Evolutionary conservation across 2,888 invertebrate species (phyloP), one percentile per base, ranked within the genome.

Genomic region (Brenthis hecate): DNA sequence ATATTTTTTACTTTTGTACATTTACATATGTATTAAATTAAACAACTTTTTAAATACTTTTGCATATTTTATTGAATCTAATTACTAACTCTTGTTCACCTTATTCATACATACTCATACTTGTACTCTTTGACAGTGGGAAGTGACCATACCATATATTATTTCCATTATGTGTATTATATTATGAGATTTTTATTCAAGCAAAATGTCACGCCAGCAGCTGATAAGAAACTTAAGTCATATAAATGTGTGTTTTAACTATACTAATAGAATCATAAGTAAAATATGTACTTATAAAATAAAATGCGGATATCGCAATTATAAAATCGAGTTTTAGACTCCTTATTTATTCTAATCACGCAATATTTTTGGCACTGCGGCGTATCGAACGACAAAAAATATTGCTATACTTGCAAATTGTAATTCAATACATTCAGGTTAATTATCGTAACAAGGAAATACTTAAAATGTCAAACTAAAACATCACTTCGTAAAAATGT

Each of bases 11-110:
- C 62, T 69, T 62, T 62, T 73, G 67, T 74, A 71, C 58, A 71
- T 72, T 69, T 70, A 54, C 65, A 70, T 65, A 70, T 70, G 60
- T 66, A 70, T 70, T 71, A 71, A 71, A 71, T 69, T 69, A 69
- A 69, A 69, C 65, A 58, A 72, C 55, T 57, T 61, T 19, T 56
- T 60, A 36, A 43, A 64, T 51, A 70, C 51, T 56, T 61, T 48
- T 57, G 66, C 66, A 63, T 66, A 36, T 32, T 66, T 69, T 64
- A 51, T 61, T 63, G 56, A 55, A n/a, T 53, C 36, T 1, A 64
- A 47, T 58, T 32, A 70, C 50, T 13, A 47, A 56, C 61, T 68
- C 65, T 64, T 36, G 70, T 57, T 68, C 56, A 60, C 64, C 66
- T 67, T 67, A 62, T 67, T n/a, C 23, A 28, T 50, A 60, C n/a